Conservation (phyloP, 2,113 vertebrate species). For the Brienomyrus brachyistius region DNA sequence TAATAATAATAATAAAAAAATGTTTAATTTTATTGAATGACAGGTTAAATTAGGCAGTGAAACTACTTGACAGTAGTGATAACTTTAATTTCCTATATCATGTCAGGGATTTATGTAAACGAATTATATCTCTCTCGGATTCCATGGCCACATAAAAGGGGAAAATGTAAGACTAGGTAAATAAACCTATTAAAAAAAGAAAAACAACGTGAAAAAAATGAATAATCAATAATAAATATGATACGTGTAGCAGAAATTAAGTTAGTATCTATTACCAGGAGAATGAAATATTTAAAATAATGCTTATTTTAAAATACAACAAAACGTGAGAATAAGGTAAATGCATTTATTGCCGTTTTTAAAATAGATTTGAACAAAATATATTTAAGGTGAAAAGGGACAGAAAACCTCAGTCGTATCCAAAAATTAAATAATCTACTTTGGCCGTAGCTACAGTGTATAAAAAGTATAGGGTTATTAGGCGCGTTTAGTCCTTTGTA, state of each 20-base stretch:
- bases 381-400: not conserved
- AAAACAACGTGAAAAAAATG: too few species aligned
- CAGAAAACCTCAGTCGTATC: not conserved
- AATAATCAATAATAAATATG: not conserved
- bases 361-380: not conserved
- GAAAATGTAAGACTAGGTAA: not conserved
- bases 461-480: not conserved
- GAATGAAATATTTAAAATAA: not conserved
- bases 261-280: not conserved
- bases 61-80: slow-evolving; percentile 58
- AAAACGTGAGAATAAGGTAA: not conserved
- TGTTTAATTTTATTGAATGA: slow-evolving; percentile 25
- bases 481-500: not conserved
- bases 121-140: slow-evolving; percentile 54
- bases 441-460: not conserved
- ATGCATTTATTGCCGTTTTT: not conserved
- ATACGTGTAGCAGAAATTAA: not conserved
- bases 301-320: not conserved
- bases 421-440: not conserved
- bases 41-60: slow-evolving; percentile 63
- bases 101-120: slow-evolving; percentile 62
- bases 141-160: slow-evolving; percentile 38
- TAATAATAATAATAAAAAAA: not conserved
- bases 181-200: not conserved
- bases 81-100: slow-evolving; percentile 59